Base-by-base conservation (phyloP, 1,140 invertebrate species). In the Neodiprion pinetum region DNA sequence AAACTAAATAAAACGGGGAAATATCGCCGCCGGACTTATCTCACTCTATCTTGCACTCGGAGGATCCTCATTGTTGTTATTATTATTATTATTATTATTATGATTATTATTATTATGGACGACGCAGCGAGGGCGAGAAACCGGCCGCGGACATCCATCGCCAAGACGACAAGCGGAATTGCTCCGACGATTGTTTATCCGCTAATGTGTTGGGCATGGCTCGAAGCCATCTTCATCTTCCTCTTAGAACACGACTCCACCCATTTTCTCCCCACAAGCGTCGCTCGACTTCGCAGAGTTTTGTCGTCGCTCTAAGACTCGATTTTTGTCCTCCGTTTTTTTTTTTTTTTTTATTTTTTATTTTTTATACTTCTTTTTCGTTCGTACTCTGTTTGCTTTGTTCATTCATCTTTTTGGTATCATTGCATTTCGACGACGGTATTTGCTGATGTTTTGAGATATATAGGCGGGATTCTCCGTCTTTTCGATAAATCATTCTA, bases 161-260 rank as follows among this genome's bases (percentile, higher is more conserved):
- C 67, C 67, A 21, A 47, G 67, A 69, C 67, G 67, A 69, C 67
- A 69, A 69, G 14, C 40, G 67, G 67, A 69, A 69, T 69, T 12
- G 23, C 67, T 21, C 2, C 21, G 67, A 69, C 67, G 67, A 69
- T 69, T 69, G 67, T 69, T 69, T 69, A 47, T 47, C 21, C 40
- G 67, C 67, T 69, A 69, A 69, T 69, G 67, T 69, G 67, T 69
- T 69, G 67, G 11, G 14, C 40, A 69, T 69, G 67, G 67, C 67
- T 21, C 67, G 17, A 69, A 69, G 67, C 67, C 67, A 69, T 69
- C 40, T 69, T 47, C 40, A 47, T 21, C 21, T 69, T 69, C 7
- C 67, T 11, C 21, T 11, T 47, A 11, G 23, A 69, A 69, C 11
- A 47, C 67, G 67, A 69, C 67, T 69, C 53, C 53, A 61, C 53